Evolutionary conservation across 2,113 vertebrate genomes (phyloP), one percentile per base, ranked within the genome.

Genomic region (Periophthalmus modestus): DNA sequence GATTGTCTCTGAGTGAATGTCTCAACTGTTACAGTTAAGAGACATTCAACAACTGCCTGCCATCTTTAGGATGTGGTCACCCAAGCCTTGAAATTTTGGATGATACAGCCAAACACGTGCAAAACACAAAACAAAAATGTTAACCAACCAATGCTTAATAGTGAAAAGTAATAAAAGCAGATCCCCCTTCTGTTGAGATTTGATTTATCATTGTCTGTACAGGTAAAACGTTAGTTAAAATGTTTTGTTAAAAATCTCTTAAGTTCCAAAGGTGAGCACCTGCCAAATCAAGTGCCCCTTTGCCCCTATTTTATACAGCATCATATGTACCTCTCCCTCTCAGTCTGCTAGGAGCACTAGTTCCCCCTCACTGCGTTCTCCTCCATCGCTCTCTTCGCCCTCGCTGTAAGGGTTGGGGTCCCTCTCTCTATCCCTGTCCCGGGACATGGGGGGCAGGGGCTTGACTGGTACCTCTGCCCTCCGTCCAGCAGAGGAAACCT

Each of bases 291-390:
- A 55, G 12, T 54, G 58, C n/a, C 28, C 59, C 19, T 18, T n/a
- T 47, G 65, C 14, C 68, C 59, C 57, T 52, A 23, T 69, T 66
- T 87, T 65, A 33, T 68, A 68, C 33, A 62, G 21, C 21, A 72
- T 72, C 21, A 73, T 55, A 11, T 36, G 19, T 46, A 43, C 4
- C 57, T 36, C 2, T 15, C 11, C 19, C 24, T 13, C 65, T 96
- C 93, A 97, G 93, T 98, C 96, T 0, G 96, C 97, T 72, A 98
- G 94, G 63, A 99, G 96, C 88, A 98, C 96, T 83, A 98, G 85
- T 87, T 98, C 97, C 0, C 96, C 95, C 0, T 99, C 97, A 0
- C 97, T 98, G 89, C 95, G 95, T 19, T 97, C 96, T 15, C 95
- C 97, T 0, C 85, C 91, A 43, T 97, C 96, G 0, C 96, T 97